Evolutionary conservation across 2,113 vertebrate genomes (phyloP).

Genomic region (Solea solea): DNA sequence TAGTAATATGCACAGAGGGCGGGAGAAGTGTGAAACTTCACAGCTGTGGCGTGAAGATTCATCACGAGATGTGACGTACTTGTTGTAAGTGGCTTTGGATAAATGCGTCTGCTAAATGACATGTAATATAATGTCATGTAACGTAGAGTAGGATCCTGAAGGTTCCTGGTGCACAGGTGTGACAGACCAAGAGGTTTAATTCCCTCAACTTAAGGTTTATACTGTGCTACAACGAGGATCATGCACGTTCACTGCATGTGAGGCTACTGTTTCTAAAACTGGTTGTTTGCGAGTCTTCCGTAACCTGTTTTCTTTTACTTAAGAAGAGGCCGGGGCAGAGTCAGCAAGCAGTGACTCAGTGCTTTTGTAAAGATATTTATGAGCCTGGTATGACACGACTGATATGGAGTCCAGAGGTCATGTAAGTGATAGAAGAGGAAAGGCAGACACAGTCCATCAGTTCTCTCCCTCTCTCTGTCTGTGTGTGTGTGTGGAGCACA

Average conservation of each 20-base stretch:
- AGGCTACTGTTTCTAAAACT: too few relatives aligned
- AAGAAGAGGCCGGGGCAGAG: slow-evolving; percentile 34
- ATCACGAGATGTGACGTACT: not conserved
- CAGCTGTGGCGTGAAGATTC: slow-evolving; percentile 26
- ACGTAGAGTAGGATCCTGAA: not conserved
- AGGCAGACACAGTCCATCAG: slow-evolving; percentile 35
- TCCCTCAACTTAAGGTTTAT: too few relatives aligned
- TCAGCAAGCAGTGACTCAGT: slow-evolving; percentile 35
- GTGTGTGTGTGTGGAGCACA: slow-evolving; percentile 16
- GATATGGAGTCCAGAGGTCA: slow-evolving; percentile 64
- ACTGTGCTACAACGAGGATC: not conserved
- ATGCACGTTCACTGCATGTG: not conserved
- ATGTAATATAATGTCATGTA: too few relatives aligned
- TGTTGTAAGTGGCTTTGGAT: too few relatives aligned
- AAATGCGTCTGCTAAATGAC: too few relatives aligned
- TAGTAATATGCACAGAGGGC: slow-evolving; percentile 25
- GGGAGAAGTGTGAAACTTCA: slow-evolving; percentile 31
- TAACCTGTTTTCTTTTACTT: slow-evolving; percentile 27
- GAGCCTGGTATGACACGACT: slow-evolving; percentile 48
- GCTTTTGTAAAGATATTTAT: slow-evolving; percentile 55
- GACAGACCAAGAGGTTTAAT: not conserved
- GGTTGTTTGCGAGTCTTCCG: too few relatives aligned
- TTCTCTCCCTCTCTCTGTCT: slow-evolving; percentile 1
- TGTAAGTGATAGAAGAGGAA: slow-evolving; percentile 49
- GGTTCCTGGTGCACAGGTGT: not conserved